These are phyloP conservation scores for Lasius fuliginosus DNA, from an alignment of 2,888 invertebrate genomes.

Conservation along the genomic window DNA sequence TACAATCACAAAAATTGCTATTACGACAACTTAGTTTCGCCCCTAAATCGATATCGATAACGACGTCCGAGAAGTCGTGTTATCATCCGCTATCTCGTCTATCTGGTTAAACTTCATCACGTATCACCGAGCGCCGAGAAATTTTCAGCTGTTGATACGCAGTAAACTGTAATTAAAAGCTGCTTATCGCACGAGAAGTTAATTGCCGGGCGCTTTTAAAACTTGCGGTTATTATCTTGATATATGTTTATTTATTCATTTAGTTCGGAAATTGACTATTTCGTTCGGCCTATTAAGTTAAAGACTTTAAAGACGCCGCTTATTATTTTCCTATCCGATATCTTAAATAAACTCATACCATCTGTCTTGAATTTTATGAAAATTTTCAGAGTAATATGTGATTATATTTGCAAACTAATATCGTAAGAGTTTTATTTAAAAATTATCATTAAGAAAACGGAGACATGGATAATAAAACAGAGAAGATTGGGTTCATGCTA, in stretches of 20 bases:
- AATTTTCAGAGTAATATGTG: background rate
- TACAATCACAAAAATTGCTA: background rate
- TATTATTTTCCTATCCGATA: background rate
- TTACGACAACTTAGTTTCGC: background rate
- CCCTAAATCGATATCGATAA: background rate
- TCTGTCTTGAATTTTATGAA: background rate
- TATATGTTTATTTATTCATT: background rate
- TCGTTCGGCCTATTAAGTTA: background rate
- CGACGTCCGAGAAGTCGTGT: background rate
- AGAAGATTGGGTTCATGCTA: conserved; percentile 40
- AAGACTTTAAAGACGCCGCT: background rate
- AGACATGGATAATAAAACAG: conserved; percentile 18
- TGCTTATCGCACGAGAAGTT: background rate
- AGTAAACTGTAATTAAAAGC: background rate
- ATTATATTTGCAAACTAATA: background rate
- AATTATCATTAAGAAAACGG: conserved; percentile 10
- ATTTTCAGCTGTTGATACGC: background rate
- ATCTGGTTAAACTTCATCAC: background rate
- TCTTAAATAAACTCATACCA: background rate
- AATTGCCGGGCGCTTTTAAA: background rate
- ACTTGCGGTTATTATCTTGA: background rate
- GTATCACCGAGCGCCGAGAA: background rate
- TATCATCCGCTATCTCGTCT: background rate
- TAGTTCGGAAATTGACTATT: background rate
- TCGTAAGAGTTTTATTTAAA: background rate